Evolutionary conservation across 2,113 vertebrate species (phyloP).

Genomic region (Chascanopsetta lugubris): DNA sequence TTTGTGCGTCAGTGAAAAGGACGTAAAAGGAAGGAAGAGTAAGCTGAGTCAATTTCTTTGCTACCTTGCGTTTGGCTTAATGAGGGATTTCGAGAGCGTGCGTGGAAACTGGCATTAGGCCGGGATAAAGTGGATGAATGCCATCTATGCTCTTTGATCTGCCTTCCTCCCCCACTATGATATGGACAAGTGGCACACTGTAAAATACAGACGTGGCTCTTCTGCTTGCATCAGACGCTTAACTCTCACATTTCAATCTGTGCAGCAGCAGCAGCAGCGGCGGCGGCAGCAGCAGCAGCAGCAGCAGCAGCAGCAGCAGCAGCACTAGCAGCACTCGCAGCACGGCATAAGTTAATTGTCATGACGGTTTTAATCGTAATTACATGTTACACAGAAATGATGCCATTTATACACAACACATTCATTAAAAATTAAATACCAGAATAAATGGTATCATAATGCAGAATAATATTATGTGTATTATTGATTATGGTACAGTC

Average conservation of each 20-base stretch:
- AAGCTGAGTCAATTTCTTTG: slow-evolving; percentile 37
- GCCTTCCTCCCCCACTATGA: slow-evolving; percentile 28
- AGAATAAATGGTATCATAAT: neutral
- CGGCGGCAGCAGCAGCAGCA: slow-evolving; percentile 3
- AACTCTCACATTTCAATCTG: slow-evolving; percentile 25
- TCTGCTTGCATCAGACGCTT: slow-evolving; percentile 22
- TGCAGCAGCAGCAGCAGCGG: slow-evolving; percentile 6
- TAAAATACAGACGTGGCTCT: slow-evolving; percentile 31
- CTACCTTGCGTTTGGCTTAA: slow-evolving; percentile 59
- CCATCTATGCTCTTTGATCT: slow-evolving; percentile 62
- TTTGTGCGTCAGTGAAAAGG: slow-evolving; percentile 39
- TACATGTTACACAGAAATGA: neutral
- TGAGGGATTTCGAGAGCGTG: slow-evolving; percentile 53
- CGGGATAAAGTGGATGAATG: slow-evolving; percentile 66
- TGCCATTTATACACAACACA: neutral
- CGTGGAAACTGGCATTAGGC: slow-evolving; percentile 60
- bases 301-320: slow-evolving; percentile 4
- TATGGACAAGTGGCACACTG: slow-evolving; percentile 38
- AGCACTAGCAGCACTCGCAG: too few species aligned
- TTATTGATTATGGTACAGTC: neutral
- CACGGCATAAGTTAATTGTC: neutral
- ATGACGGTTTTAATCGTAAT: neutral
- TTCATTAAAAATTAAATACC: neutral
- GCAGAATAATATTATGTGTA: neutral
- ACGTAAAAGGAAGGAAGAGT: slow-evolving; percentile 32